Evolutionary conservation across 2,797 vertebrate species (phyloP), one percentile per base, ranked within the genome.

Genomic region (Avahi laniger): DNA sequence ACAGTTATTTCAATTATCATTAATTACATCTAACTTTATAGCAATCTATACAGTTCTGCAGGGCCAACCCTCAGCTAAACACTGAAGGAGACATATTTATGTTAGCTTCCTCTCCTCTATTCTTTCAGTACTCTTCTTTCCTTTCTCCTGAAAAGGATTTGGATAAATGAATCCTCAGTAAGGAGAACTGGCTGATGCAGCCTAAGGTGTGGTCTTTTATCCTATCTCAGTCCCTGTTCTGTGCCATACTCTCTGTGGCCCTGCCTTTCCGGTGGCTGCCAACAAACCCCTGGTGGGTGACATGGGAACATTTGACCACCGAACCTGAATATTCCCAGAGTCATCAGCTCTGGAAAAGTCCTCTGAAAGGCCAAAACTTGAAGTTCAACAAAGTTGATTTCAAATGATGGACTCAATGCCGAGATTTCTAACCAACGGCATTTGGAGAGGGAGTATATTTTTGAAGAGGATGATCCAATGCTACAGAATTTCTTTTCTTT

Each of bases 1-100:
- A 91, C 4, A 73, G 72, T 94, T 94, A 67, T 94, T 97, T 96
- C 94, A 94, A 93, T 97, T 73, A 94, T 50, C 94, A 90, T 97
- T 96, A 97, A 97, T 97, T 96, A 95, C 76, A 69, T 90, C 50
- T 94, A 92, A 96, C 70, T 93, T 91, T 78, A 87, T 4, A 48
- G 80, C 54, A 91, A 91, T 94, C 72, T 82, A 87, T 96, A 80
- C 95, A n/a, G 35, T 76, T 81, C 61, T 30, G 41, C 50, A 43
- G 65, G 65, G 17, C 63, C 79, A 81, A 41, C 18, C 22, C 65
- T 81, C 48, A 9, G 33, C 76, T 52, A 35, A 38, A 48, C 18
- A 57, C 28, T 50, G 38, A 67, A 46, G 59, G 10, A 67, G 73
- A 78, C 38, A 50, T n/a, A 38, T 41, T 73, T 33, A 30, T 35